Evolutionary conservation across 2,888 invertebrate species (phyloP), one percentile per base, ranked within the genome.

Genomic region (Acleris emargana): DNA sequence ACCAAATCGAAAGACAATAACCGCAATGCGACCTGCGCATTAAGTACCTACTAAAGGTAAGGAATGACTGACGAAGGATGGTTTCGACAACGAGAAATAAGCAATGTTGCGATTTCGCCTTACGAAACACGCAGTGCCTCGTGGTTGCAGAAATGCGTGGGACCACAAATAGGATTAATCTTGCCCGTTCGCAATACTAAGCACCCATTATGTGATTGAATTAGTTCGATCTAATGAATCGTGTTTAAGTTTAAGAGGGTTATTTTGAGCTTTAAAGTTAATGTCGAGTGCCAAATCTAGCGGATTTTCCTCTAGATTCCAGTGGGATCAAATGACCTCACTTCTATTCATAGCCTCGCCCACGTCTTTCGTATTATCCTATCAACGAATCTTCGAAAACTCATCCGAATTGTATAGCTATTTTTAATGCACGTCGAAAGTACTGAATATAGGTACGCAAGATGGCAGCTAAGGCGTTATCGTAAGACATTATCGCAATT

Each of bases 1-100:
- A 66, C 66, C 61, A 66, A 66, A 66, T 66, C 66, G 66, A 57
- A 63, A 67, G 67, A 67, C 67, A 67, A 67, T 67, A 63, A 67
- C 63, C 62, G 54, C 67, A 67, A 63, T 63, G 64, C 60, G 45
- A 58, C 57, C 67, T 64, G 69, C 61, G 64, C 32, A 49, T 49
- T 53, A 79, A 84, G 82, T 81, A 83, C n/a, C n/a, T n/a, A n/a
- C 80, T 76, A 79, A 68, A 83, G 80, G 78, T 77, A 73, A 81
- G 84, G 84, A 87, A 86, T 81, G 84, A 86, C 86, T 90, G 91
- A 90, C 90, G 89, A 85, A 87, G 89, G 85, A 85, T 81, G 82
- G 82, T 92, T 91, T 91, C 92, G 91, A 92, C 88, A 92, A 92
- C 88, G 88, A 81, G 81, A 90, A 91, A 89, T 91, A 89, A 88